Evolutionary conservation across 2,888 invertebrate species (phyloP).

Genomic region (Crossocerus cetratus): DNA sequence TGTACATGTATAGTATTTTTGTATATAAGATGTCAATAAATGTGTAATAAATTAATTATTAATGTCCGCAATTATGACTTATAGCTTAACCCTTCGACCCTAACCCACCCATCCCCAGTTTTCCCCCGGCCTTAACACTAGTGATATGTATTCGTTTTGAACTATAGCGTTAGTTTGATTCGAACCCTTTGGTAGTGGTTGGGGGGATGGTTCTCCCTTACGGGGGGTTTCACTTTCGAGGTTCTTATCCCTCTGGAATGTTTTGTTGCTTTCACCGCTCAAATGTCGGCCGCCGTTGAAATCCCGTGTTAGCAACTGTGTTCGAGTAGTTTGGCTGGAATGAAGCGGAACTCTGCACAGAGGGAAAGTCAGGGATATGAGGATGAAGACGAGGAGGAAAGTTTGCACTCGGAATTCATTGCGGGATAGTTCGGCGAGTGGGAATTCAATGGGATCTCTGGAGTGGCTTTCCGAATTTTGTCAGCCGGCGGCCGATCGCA

Average conservation of each 20-base stretch:
- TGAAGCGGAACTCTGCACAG: too few relatives aligned
- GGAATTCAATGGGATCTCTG: slow-evolving; percentile 41
- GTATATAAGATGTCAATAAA: slow-evolving; percentile 63
- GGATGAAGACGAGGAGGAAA: too few relatives aligned
- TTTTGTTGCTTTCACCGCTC: too few relatives aligned
- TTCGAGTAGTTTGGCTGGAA: too few relatives aligned
- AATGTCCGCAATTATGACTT: slow-evolving; percentile 27
- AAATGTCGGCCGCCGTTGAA: too few relatives aligned
- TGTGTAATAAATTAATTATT: slow-evolving; percentile 67
- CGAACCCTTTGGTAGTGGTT: slow-evolving; percentile 49
- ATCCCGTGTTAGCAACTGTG: too few relatives aligned
- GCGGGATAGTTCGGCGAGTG: slow-evolving; percentile 38
- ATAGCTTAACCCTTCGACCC: too few relatives aligned
- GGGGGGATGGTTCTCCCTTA: slow-evolving; percentile 1
- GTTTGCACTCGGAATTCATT: background rate
- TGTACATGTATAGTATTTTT: slow-evolving; percentile 50
- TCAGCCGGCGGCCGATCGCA: slow-evolving; percentile 53
- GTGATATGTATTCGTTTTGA: slow-evolving; percentile 72
- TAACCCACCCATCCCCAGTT: slow-evolving; percentile 33
- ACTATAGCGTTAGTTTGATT: slow-evolving; percentile 68
- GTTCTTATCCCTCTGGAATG: background rate
- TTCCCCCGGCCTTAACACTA: slow-evolving; percentile 58
- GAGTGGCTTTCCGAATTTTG: slow-evolving; percentile 44
- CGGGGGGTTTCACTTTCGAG: too few relatives aligned
- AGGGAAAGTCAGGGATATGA: too few relatives aligned